These are phyloP conservation scores for Microctonus aethiopoides DNA, from an alignment of 2,888 invertebrate genomes.

Conservation along the genomic window DNA sequence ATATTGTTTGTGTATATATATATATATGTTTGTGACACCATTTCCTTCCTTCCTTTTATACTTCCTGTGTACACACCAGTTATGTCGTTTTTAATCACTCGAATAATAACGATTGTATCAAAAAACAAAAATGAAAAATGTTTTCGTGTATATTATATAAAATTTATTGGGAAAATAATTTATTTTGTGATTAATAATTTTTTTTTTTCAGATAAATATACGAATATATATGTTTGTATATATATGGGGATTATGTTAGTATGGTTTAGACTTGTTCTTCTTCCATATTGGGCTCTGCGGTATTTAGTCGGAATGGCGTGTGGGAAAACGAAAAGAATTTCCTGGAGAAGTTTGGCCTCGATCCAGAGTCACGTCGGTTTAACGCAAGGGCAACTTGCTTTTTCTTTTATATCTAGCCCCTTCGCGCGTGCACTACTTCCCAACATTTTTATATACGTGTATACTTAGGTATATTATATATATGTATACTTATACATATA, in stretches of 20 bases:
- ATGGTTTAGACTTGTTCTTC: background rate
- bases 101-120: background rate
- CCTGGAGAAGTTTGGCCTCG: background rate
- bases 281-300: background rate
- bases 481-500: no score
- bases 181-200: no score
- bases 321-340: background rate
- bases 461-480: no score
- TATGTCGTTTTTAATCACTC: background rate
- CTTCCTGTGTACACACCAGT: background rate
- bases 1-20: no score
- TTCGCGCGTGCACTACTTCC: background rate
- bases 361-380: background rate
- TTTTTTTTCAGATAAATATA: no score
- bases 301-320: background rate
- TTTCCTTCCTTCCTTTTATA: conserved; percentile 20
- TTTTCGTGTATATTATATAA: no score
- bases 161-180: no score
- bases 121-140: no score
- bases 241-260: background rate
- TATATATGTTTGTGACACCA: background rate
- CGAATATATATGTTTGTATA: no score
- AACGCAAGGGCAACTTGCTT: background rate
- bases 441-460: background rate
- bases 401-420: background rate